Percentiles rank a stretch among this genome's conserved stretches.
phyloP scores from a whole-genome alignment of 2,797 vertebrate species.

The Craterocephalus amniculus region DNA sequence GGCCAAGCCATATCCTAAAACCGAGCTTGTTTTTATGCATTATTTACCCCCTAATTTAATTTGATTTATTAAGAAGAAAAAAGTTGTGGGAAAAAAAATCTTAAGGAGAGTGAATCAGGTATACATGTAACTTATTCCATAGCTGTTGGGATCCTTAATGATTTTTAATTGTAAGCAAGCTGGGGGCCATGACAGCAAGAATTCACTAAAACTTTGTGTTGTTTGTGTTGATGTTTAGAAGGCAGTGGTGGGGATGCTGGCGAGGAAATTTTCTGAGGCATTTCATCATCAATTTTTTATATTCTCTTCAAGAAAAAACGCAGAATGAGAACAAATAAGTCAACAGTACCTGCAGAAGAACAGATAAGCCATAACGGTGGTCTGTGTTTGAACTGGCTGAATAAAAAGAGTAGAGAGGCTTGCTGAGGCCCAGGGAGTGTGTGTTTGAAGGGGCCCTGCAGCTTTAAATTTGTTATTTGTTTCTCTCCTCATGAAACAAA shows the following conservation, averaged over 20 bases:
- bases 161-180: constrained; percentile 76
- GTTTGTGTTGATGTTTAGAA: too few species aligned
- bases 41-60: constrained; percentile 81
- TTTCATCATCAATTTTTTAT: constrained; percentile 75
- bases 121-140: constrained; percentile 62
- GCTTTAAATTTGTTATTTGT: constrained; percentile 51
- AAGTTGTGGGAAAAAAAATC: constrained; percentile 30
- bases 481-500: constrained; percentile 38
- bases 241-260: constrained; percentile 2
- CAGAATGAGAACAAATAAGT: constrained; percentile 62
- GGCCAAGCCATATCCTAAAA: constrained; percentile 64
- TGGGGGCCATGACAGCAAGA: constrained; percentile 50
- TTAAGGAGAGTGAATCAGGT: constrained; percentile 27
- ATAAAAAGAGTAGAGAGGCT: constrained; percentile 44
- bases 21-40: constrained; percentile 65
- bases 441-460: constrained; percentile 44
- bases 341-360: constrained; percentile 62
- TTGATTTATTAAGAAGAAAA: constrained; percentile 81
- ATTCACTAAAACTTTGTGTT: constrained; percentile 39
- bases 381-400: constrained; percentile 44
- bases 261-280: constrained; percentile 28
- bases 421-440: constrained; percentile 25
- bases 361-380: constrained; percentile 63
- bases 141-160: constrained; percentile 65
- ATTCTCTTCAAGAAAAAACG: constrained; percentile 57